These are phyloP conservation scores for Tubulanus polymorphus DNA, from an alignment of 2,888 invertebrate species.

Conservation along the genomic window DNA sequence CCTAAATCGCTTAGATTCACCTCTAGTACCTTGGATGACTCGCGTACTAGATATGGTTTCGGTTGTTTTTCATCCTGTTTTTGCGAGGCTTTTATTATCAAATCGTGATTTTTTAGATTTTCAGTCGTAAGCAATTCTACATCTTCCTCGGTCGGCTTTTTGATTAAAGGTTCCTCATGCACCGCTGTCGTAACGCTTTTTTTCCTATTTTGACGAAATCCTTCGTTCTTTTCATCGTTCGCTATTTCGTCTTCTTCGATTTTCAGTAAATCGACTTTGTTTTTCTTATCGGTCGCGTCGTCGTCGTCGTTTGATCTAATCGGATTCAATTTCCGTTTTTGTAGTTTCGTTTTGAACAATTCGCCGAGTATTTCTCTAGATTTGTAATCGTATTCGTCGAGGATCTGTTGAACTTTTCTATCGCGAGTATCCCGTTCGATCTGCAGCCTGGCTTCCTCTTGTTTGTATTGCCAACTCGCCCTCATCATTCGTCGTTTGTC, in stretches of 20 bases:
- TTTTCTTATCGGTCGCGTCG: neutral
- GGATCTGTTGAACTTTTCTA: neutral
- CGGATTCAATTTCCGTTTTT: neutral
- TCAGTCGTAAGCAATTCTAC: too few species aligned
- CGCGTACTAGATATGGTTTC: too few species aligned
- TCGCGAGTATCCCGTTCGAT: neutral
- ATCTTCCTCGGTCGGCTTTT: neutral
- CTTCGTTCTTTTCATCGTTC: neutral
- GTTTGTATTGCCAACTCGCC: neutral
- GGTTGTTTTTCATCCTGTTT: too few species aligned
- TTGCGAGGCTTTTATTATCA: too few species aligned
- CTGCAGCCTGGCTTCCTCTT: neutral
- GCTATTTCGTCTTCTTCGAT: neutral
- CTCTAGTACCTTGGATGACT: too few species aligned
- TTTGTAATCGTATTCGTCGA: neutral
- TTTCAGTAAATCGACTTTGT: neutral
- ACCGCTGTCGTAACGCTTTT: neutral
- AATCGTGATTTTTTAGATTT: too few species aligned
- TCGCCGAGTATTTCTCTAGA: neutral
- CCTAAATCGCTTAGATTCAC: too few species aligned
- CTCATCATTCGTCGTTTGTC: neutral
- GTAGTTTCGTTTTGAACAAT: neutral
- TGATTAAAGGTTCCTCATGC: neutral
- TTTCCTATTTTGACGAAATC: neutral
- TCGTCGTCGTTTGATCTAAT: neutral